Evolutionary conservation across 2,797 vertebrate species (phyloP).

Genomic region (Stomatorhinus walkeri): DNA sequence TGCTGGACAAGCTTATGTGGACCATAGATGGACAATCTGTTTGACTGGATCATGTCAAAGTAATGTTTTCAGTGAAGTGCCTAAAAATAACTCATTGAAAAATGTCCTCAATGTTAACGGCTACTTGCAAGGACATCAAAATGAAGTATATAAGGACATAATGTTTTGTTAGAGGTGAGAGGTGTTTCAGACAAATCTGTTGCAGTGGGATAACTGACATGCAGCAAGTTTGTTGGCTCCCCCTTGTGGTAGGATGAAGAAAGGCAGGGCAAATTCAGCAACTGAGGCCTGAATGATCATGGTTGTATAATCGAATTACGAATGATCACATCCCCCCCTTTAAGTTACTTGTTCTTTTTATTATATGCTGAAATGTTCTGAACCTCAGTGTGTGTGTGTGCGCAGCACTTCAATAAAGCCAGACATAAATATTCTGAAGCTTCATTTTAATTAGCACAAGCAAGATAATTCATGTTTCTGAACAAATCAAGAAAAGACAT

Average conservation of each 20-base stretch:
- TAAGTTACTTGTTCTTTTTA: not conserved
- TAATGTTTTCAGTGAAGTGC: not conserved
- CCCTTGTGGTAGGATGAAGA: not conserved
- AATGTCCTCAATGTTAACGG: not conserved
- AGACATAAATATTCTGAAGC: slow-evolving; percentile 7
- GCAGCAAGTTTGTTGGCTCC: not conserved
- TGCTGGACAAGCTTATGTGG: not conserved
- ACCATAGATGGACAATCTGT: not conserved
- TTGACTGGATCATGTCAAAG: not conserved
- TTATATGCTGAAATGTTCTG: not conserved
- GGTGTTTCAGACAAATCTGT: not conserved
- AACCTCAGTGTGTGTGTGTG: not conserved
- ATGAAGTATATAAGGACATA: not conserved
- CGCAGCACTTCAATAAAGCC: not conserved
- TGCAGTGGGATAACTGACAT: not conserved
- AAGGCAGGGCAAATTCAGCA: not conserved
- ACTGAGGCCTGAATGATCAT: not conserved
- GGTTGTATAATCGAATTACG: not conserved
- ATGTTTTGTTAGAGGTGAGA: not conserved
- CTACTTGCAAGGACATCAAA: not conserved
- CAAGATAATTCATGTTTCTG: not conserved
- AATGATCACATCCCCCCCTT: not conserved
- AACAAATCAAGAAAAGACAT: not conserved
- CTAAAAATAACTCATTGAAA: not conserved
- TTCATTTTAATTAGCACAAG: slow-evolving; percentile 11